Conservation (phyloP, 2,888 invertebrate species). For the Pristionchus japonicus region DNA sequence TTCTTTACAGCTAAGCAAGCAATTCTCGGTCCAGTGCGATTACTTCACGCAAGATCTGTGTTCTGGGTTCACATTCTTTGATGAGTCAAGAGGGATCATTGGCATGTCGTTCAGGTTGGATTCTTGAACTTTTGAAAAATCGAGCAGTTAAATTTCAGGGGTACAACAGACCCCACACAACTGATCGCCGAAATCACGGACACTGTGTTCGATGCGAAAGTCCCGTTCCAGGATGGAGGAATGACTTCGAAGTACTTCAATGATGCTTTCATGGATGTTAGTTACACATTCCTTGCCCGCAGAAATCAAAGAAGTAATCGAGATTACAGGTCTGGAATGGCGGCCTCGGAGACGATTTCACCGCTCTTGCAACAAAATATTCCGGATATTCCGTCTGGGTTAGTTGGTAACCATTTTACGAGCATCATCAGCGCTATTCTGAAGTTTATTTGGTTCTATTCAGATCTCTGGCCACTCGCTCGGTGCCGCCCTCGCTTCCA, state of each 20-base stretch:
- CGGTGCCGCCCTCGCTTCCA: background rate
- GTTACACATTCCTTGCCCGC: too few relatives aligned
- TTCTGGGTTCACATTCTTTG: background rate
- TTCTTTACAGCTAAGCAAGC: background rate
- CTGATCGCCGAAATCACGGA: background rate
- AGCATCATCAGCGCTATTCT: background rate
- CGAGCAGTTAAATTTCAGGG: background rate
- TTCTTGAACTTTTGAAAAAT: background rate
- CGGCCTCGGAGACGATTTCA: background rate
- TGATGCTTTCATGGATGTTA: background rate
- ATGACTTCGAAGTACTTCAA: background rate
- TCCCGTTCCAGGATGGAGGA: background rate
- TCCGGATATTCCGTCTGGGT: background rate
- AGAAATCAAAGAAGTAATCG: too few relatives aligned
- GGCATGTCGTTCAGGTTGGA: background rate
- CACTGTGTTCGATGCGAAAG: background rate
- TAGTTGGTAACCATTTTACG: background rate
- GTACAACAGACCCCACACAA: background rate
- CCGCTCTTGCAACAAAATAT: background rate
- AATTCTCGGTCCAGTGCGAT: background rate
- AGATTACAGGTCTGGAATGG: background rate
- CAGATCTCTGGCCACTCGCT: background rate
- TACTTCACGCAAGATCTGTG: conserved; percentile 1
- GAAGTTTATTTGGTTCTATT: background rate
- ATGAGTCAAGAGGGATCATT: background rate